Percentiles rank a stretch among this genome's conserved stretches.
phyloP scores from a whole-genome alignment of 2,888 invertebrate species.

The Notodonta ziczac region DNA sequence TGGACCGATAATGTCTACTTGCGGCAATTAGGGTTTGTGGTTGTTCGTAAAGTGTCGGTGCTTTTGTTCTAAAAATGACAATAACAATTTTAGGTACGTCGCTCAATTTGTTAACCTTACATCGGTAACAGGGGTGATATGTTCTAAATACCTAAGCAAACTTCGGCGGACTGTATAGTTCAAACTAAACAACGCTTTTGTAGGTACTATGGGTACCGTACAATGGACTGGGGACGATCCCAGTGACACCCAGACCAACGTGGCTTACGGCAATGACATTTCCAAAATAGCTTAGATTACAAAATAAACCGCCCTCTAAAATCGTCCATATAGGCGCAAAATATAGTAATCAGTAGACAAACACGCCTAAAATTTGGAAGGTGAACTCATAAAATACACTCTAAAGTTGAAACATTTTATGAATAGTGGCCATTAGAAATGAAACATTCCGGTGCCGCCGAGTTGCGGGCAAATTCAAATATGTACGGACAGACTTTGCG shows the following conservation, averaged over 20 bases:
- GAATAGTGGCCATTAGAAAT: constrained; percentile 37
- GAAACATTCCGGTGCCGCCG: constrained; percentile 26
- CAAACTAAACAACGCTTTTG: too few species aligned
- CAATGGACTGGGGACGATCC: too few species aligned
- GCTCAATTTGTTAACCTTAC: not conserved
- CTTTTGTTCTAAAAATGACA: not conserved
- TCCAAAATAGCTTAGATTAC: too few species aligned
- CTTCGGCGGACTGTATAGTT: too few species aligned
- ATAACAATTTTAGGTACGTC: not conserved
- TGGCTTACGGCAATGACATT: too few species aligned
- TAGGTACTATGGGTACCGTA: too few species aligned
- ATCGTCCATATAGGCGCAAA: constrained; percentile 6
- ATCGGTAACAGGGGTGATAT: too few species aligned
- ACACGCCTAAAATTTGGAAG: constrained; percentile 19
- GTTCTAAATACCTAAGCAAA: too few species aligned
- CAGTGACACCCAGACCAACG: too few species aligned
- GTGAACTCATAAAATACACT: constrained; percentile 21
- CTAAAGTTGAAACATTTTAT: constrained; percentile 28
- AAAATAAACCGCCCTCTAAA: not conserved
- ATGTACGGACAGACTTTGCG: constrained; percentile 26
- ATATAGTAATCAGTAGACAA: constrained; percentile 36
- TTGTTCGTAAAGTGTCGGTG: not conserved
- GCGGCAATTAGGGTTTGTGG: not conserved
- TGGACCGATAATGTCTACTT: constrained; percentile 10
- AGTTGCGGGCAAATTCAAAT: constrained; percentile 36